Conservation (phyloP, 2,888 invertebrate species). For the Choreutis nemorana region DNA sequence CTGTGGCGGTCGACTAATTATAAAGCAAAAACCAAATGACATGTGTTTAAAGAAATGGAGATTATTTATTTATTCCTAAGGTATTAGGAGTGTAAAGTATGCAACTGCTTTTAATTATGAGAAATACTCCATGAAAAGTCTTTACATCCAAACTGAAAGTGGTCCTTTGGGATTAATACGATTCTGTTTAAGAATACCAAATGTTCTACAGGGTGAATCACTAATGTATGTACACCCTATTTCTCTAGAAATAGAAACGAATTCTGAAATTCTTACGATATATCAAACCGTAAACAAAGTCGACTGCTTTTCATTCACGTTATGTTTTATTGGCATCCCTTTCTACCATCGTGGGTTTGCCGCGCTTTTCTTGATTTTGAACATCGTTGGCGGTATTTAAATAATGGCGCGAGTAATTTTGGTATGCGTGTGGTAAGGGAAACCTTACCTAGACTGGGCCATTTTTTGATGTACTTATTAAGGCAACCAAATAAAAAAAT, state of each 20-base stretch:
- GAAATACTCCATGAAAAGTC: no score
- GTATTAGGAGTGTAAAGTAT: no score
- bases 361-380: conserved; percentile 58
- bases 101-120: no score
- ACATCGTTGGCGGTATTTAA: conserved; percentile 62
- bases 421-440: conserved; percentile 38
- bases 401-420: conserved; percentile 59
- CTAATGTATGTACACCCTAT: no score
- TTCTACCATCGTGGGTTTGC: conserved; percentile 54
- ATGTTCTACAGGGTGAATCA: not conserved
- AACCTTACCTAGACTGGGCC: conserved; percentile 45
- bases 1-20: no score
- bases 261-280: conserved; percentile 44
- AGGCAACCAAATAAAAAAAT: conserved; percentile 27
- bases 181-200: not conserved
- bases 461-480: conserved; percentile 62
- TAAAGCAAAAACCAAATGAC: no score
- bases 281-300: conserved; percentile 63
- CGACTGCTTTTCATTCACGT: conserved; percentile 37
- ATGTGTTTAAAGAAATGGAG: no score
- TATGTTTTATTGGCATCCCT: conserved; percentile 64
- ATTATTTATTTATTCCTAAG: no score
- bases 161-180: no score
- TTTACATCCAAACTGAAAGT: no score
- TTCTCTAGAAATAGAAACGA: conserved; percentile 49